Percentiles rank a stretch among this genome's conserved stretches.
These are phyloP conservation scores for Cotesia vestalis DNA, from an alignment of 1,140 invertebrate genomes.

Conservation along the genomic window DNA sequence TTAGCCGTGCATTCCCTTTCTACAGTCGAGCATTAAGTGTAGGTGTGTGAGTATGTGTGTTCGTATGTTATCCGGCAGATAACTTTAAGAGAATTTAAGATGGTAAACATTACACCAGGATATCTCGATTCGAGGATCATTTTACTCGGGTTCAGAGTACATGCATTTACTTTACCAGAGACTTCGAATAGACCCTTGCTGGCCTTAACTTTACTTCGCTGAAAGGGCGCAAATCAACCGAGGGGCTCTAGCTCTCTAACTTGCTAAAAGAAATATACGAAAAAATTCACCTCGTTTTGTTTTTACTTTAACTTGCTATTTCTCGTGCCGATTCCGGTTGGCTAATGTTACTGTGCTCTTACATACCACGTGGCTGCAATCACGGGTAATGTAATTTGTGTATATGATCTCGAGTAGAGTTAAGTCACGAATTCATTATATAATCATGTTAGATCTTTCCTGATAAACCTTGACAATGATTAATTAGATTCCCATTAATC, in stretches of 20 bases:
- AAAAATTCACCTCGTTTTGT: neutral
- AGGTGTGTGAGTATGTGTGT: conserved; percentile 7
- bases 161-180: neutral
- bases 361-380: conserved; percentile 33
- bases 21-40: conserved; percentile 6
- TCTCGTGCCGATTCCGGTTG: neutral
- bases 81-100: neutral
- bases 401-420: conserved; percentile 31
- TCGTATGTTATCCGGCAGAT: neutral
- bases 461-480: neutral
- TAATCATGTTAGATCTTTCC: conserved; percentile 22
- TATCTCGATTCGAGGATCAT: conserved; percentile 26
- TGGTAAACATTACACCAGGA: conserved; percentile 19
- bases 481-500: neutral
- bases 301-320: neutral
- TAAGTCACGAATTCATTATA: conserved; percentile 29
- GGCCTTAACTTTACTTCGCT: too few relatives aligned
- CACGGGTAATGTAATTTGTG: conserved; percentile 40
- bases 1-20: neutral
- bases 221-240: conserved; percentile 11
- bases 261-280: neutral
- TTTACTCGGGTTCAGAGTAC: conserved; percentile 2
- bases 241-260: too few relatives aligned
- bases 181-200: neutral
- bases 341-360: conserved; percentile 1